phyloP scores from a whole-genome alignment of 2,888 invertebrate genomes.

The Chalcosyrphus nemorum region DNA sequence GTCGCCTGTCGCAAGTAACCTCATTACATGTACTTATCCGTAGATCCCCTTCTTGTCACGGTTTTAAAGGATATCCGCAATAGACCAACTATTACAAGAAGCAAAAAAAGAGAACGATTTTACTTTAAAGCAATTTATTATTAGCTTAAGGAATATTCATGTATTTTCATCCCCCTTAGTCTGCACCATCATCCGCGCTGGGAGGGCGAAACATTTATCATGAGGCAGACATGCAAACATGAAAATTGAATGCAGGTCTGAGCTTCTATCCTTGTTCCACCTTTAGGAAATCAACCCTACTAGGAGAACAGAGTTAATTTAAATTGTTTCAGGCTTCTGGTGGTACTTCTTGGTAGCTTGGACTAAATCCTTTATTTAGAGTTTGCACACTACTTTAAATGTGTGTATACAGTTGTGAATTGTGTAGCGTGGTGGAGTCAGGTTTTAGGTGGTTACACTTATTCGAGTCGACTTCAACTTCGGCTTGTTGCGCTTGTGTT shows the following conservation, averaged over 20 bases:
- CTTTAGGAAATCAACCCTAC: conserved; percentile 15
- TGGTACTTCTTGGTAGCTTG: not conserved
- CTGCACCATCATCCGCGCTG: conserved; percentile 17
- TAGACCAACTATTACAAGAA: conserved; percentile 26
- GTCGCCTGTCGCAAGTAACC: conserved; percentile 33
- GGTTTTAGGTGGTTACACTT: not conserved
- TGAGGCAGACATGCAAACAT: conserved; percentile 55
- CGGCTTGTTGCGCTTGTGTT: conserved; percentile 34
- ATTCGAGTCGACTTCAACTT: conserved; percentile 27
- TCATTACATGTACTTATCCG: conserved; percentile 52
- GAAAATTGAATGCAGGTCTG: conserved; percentile 60
- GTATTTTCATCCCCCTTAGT: conserved; percentile 27
- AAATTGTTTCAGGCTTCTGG: conserved; percentile 32
- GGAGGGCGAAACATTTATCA: conserved; percentile 43
- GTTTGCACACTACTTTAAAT: conserved; percentile 9
- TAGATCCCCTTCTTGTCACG: conserved; percentile 1
- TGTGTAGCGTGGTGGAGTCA: not conserved
- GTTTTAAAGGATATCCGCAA: conserved; percentile 40
- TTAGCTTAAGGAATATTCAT: conserved; percentile 59
- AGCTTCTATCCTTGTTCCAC: conserved; percentile 36
- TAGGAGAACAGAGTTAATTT: conserved; percentile 40
- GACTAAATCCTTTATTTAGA: conserved; percentile 22
- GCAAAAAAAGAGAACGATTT: conserved; percentile 3
- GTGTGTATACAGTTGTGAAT: conserved; percentile 16
- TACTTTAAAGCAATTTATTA: conserved; percentile 48